Evolutionary conservation across 2,113 vertebrate genomes (phyloP).

Genomic region (Narcine bancroftii): DNA sequence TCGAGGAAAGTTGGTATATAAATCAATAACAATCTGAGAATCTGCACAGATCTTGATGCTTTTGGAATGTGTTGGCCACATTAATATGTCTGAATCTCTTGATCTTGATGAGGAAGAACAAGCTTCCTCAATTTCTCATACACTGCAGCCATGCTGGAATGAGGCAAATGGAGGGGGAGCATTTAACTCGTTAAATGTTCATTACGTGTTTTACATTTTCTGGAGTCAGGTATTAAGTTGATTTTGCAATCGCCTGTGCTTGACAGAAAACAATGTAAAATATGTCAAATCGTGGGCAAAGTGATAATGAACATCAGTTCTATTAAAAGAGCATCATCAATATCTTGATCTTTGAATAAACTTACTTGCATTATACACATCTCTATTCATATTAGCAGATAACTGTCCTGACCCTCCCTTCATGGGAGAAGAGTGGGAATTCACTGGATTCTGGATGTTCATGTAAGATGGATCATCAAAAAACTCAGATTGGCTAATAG

Average conservation of each 20-base stretch:
- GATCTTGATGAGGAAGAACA: neutral
- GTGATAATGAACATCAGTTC: neutral
- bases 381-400: conserved; percentile 41
- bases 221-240: neutral
- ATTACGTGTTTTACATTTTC: neutral
- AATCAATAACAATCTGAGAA: too few species aligned
- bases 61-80: neutral
- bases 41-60: neutral
- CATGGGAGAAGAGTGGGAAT: conserved; percentile 41
- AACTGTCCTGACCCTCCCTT: conserved; percentile 40
- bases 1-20: too few species aligned
- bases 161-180: neutral
- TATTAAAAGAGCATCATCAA: neutral
- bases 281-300: neutral
- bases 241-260: neutral
- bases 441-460: conserved; percentile 55
- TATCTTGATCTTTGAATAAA: conserved; percentile 38
- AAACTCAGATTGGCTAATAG: conserved; percentile 49
- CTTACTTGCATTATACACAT: conserved; percentile 49
- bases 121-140: neutral
- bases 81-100: neutral
- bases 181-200: neutral
- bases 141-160: neutral
- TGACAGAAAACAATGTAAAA: neutral
- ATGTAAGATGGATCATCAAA: conserved; percentile 65